Conservation (phyloP, 2,888 invertebrate genomes). For the Petrolisthes cinctipes region DNA sequence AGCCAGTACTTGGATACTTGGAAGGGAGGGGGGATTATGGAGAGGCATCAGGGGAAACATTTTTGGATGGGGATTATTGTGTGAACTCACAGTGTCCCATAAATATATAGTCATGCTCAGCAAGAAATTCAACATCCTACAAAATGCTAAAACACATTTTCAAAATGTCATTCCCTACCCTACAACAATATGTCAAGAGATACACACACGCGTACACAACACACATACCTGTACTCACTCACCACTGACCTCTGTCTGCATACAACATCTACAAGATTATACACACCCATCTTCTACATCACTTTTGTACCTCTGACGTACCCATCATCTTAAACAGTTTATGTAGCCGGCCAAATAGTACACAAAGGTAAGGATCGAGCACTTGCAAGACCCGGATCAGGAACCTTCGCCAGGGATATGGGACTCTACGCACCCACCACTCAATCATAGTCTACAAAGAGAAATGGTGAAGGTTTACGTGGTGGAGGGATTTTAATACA, state of each 20-base stretch:
- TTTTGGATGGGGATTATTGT: not conserved
- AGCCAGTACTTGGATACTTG: not conserved
- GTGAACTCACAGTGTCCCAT: conserved; percentile 1
- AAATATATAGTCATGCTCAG: conserved; percentile 41
- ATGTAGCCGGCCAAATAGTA: conserved; percentile 48
- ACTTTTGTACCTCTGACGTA: conserved; percentile 25
- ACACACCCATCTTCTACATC: not conserved
- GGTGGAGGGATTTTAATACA: not conserved
- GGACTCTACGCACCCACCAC: conserved; percentile 49
- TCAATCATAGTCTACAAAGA: conserved; percentile 58
- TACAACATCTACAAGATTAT: conserved; percentile 26
- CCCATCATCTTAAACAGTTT: conserved; percentile 54
- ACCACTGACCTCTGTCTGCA: conserved; percentile 4
- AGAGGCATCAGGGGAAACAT: not conserved
- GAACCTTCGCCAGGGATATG: conserved; percentile 51
- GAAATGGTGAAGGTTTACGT: not conserved
- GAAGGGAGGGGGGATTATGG: not conserved
- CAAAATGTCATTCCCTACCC: not conserved
- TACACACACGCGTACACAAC: not conserved
- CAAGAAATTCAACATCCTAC: not conserved
- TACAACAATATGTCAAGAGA: not conserved
- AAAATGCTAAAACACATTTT: not conserved
- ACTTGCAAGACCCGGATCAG: conserved; percentile 50
- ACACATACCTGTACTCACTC: no score
- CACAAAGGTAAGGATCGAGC: conserved; percentile 54